Evolutionary conservation across 2,797 vertebrate genomes (phyloP).

Genomic region (Parauchenoglanis punctatus): DNA sequence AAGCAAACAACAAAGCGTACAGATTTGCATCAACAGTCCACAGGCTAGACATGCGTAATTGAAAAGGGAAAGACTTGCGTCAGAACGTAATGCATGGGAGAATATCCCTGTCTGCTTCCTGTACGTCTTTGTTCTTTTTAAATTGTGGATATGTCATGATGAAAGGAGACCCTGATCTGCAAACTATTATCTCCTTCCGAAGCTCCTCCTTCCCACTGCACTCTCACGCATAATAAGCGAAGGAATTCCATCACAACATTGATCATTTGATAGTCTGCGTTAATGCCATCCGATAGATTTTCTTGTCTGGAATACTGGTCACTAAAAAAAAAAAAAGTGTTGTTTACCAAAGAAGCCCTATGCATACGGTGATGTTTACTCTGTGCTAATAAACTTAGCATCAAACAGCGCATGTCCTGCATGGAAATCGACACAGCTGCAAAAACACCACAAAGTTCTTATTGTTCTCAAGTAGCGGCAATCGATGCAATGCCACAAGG

Average conservation of each 20-base stretch:
- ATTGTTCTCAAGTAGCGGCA: neutral
- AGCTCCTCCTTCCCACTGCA: neutral
- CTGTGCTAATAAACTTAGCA: neutral
- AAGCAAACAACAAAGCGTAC: constrained; percentile 1
- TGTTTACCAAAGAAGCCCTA: constrained; percentile 2
- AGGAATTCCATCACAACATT: neutral
- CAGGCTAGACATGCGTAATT: constrained; percentile 10
- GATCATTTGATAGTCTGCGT: neutral
- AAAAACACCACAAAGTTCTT: neutral
- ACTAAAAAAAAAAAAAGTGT: neutral
- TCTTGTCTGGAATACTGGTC: no score
- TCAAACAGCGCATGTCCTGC: neutral
- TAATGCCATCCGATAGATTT: neutral
- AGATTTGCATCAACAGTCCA: constrained; percentile 13
- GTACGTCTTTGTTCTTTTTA: neutral
- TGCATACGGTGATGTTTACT: no score
- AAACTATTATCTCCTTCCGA: neutral
- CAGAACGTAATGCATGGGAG: neutral
- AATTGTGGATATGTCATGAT: neutral
- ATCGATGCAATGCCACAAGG: constrained; percentile 4
- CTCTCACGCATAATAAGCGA: neutral
- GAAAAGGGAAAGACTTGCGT: neutral
- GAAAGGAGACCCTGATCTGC: constrained; percentile 12
- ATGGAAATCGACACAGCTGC: neutral
- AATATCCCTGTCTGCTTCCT: neutral